Base-by-base conservation (phyloP, 23 tunicate species). In the Clavelina lepadiformis region DNA sequence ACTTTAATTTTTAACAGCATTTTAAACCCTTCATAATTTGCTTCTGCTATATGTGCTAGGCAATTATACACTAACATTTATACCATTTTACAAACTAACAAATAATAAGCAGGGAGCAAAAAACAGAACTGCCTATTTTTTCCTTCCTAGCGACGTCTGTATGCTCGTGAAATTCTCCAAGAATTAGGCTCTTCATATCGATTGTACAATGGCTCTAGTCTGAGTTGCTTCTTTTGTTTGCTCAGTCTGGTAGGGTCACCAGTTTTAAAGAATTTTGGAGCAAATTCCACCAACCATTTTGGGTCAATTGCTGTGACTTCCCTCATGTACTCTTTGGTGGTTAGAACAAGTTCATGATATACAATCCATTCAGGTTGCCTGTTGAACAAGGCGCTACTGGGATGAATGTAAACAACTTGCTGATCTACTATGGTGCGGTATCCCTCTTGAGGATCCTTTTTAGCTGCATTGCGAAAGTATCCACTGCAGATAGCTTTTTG, bases 251-350 rank as follows among this genome's bases (percentile, higher is more conserved):
- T 93, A 6, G 98, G 93, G 49, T 93, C 98, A 30, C 98, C 98
- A 62, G 83, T 73, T 34, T 85, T 86, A 61, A 86, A 94, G 34
- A 86, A 94, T 58, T 81, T 88, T 0, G 99, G 99, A 13, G 99
- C 99, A 58, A 94, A 79, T 68, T 94, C 99, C 6, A 94, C 95
- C 46, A 94, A 58, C 99, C 99, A 93, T 46, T 85, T 85, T 30
- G 93, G 86, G 37, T 94, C 99, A 55, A 86, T 81, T 18, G 87
- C 87, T 23, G 95, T 94, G 4, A 94, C 91, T 58, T 94, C 95
- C 24, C 99, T 66, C 99, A 94, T 94, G 81, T 94, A 94, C 50
- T 94, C 99, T 66, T 94, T 94, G 22, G 99, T 86, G 20, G 99
- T 94, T 23, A 94, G 61, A 23, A 86, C 95, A 6, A 94, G 85